Evolutionary conservation across 2,113 vertebrate species (phyloP).

Genomic region (Sylvilagus bachmani): DNA sequence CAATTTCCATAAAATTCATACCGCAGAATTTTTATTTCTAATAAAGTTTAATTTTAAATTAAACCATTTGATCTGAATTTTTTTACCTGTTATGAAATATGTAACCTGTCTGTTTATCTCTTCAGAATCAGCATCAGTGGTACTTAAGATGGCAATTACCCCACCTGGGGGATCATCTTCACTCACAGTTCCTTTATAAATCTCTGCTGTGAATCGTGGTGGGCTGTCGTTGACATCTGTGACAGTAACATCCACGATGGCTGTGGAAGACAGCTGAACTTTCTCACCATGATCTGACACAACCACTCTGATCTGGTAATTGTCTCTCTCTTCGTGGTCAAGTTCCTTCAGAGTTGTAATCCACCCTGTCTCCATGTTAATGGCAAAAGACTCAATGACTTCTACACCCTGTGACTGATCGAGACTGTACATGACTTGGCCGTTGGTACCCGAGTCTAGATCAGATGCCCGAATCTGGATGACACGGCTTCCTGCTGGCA

Average conservation of each 20-base stretch:
- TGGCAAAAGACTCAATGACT: conserved; percentile 92
- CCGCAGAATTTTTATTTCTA: neutral
- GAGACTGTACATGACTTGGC: conserved; percentile 94
- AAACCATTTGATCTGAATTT: accelerated
- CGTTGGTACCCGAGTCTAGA: conserved; percentile 94
- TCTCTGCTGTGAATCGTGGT: conserved; percentile 96
- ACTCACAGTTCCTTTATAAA: conserved; percentile 98
- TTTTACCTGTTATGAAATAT: conserved; percentile 97
- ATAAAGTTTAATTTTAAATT: neutral
- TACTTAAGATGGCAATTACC: conserved; percentile 97
- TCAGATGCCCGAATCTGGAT: conserved; percentile 96
- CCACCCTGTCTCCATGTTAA: conserved; percentile 96
- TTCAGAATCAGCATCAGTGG: conserved; percentile 95
- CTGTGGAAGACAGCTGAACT: conserved; percentile 90
- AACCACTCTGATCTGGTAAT: conserved; percentile 91
- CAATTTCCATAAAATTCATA: neutral
- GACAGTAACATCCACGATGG: conserved; percentile 93
- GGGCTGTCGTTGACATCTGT: conserved; percentile 97
- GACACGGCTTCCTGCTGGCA: conserved; percentile 92
- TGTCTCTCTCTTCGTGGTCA: conserved; percentile 92
- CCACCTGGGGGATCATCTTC: conserved; percentile 96
- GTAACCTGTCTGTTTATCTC: conserved; percentile 94
- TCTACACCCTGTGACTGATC: conserved; percentile 91
- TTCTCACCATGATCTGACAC: conserved; percentile 95
- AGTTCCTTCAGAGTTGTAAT: conserved; percentile 96